These are phyloP conservation scores for Mystacornis crossleyi DNA, from an alignment of 2,113 vertebrate species.

Conservation along the genomic window DNA sequence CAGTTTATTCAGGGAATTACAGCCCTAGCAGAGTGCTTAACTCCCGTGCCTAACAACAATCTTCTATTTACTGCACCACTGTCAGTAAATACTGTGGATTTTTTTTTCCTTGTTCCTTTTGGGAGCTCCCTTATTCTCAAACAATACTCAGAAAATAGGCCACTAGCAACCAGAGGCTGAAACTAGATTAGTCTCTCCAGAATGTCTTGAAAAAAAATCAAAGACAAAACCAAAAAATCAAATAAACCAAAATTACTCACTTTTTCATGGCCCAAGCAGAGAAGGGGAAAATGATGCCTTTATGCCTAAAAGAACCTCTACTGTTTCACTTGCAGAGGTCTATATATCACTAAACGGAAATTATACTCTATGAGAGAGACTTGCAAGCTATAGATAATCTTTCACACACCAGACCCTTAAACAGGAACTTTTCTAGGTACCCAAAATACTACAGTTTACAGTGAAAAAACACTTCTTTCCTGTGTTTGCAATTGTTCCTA, in stretches of 20 bases:
- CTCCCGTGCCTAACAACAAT: neutral
- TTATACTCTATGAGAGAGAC: neutral
- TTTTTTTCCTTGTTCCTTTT: neutral
- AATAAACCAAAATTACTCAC: neutral
- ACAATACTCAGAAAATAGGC: neutral
- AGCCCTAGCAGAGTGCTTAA: neutral
- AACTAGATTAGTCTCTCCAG: neutral
- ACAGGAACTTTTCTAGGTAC: neutral
- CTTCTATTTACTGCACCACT: neutral
- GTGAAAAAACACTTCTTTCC: neutral
- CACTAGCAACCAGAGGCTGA: neutral
- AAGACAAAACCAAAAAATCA: neutral
- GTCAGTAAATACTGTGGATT: neutral
- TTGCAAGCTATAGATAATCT: neutral
- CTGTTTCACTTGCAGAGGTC: neutral
- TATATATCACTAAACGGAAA: neutral
- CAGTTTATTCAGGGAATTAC: neutral
- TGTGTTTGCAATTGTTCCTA: neutral
- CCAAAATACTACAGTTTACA: neutral
- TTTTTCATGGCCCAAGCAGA: neutral
- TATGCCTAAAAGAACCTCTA: neutral
- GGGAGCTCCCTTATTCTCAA: neutral
- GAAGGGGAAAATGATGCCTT: neutral
- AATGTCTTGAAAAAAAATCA: neutral
- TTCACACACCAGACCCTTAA: neutral